Percentiles rank a stretch among this genome's conserved stretches.
Evolutionary conservation across 2,797 vertebrate species (phyloP).

Genomic region (Florisuga fusca): DNA sequence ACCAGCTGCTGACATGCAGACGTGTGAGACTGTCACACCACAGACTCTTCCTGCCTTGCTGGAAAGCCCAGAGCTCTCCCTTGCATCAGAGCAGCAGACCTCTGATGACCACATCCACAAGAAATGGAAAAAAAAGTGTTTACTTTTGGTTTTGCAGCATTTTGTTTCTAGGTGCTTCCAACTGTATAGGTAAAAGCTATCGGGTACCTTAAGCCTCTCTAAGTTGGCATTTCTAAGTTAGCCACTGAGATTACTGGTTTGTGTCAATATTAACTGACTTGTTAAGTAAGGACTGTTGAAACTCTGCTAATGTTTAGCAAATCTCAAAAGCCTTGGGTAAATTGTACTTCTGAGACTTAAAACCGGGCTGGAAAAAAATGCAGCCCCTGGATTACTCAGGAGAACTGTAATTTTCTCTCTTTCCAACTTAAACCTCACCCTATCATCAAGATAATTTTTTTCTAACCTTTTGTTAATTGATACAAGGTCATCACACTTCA

Average conservation of each 20-base stretch:
- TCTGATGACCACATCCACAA: neutral
- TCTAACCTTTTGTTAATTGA: neutral
- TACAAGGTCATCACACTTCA: neutral
- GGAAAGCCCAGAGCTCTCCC: neutral
- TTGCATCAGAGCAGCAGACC: neutral
- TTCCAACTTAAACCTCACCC: neutral
- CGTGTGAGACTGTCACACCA: fast-evolving
- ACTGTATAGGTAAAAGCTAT: neutral
- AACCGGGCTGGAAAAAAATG: neutral
- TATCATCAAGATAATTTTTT: neutral
- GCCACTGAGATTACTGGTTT: neutral
- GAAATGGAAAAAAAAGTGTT: neutral
- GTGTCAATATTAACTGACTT: neutral
- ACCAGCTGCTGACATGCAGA: neutral
- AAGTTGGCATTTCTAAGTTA: neutral
- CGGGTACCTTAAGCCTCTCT: neutral
- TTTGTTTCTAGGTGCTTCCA: neutral
- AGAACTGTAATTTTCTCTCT: neutral
- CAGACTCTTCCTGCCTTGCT: neutral
- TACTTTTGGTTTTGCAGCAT: neutral
- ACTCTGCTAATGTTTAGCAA: neutral
- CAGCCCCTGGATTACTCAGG: neutral
- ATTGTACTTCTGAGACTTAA: neutral
- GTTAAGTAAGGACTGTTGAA: neutral
- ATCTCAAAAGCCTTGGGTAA: neutral